Evolutionary conservation across 2,113 vertebrate genomes (phyloP).

Genomic region (Oncorhynchus nerka): DNA sequence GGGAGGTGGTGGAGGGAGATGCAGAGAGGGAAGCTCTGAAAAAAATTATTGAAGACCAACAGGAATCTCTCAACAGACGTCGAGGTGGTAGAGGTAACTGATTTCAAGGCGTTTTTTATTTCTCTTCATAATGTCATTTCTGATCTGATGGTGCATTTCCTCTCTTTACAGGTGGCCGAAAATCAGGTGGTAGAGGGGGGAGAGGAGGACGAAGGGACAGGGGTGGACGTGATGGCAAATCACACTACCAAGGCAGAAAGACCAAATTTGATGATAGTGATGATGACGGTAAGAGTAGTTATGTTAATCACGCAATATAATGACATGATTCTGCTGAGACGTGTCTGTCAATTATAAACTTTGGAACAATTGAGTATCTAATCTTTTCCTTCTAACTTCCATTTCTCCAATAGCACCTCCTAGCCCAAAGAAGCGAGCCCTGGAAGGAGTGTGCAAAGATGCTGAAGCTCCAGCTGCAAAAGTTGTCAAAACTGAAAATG

Average conservation of each 20-base stretch:
- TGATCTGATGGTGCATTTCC: background rate
- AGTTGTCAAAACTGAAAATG: slow-evolving; percentile 90
- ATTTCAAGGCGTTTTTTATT: background rate
- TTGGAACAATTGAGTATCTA: background rate
- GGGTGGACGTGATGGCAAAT: slow-evolving; percentile 77
- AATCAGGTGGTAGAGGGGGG: slow-evolving; percentile 78
- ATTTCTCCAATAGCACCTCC: slow-evolving; percentile 44
- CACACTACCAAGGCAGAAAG: slow-evolving; percentile 89
- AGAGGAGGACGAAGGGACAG: slow-evolving; percentile 75
- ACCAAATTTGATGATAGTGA: slow-evolving; percentile 89
- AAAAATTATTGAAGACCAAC: slow-evolving; percentile 92
- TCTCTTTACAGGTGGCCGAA: slow-evolving; percentile 53
- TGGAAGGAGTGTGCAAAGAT: slow-evolving; percentile 71
- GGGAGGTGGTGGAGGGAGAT: slow-evolving; percentile 91
- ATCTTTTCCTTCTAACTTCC: background rate
- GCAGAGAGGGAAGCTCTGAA: slow-evolving; percentile 86
- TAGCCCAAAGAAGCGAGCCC: slow-evolving; percentile 83
- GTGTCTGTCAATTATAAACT: background rate
- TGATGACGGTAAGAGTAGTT: slow-evolving; percentile 55
- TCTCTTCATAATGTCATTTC: background rate
- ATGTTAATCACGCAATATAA: background rate
- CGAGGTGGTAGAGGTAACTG: slow-evolving; percentile 80
- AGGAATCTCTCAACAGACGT: slow-evolving; percentile 80
- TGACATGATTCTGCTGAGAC: background rate
- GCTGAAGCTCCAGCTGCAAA: slow-evolving; percentile 78